phyloP scores from a whole-genome alignment of 1,140 invertebrate species.

The Adoxophyes honmai region DNA sequence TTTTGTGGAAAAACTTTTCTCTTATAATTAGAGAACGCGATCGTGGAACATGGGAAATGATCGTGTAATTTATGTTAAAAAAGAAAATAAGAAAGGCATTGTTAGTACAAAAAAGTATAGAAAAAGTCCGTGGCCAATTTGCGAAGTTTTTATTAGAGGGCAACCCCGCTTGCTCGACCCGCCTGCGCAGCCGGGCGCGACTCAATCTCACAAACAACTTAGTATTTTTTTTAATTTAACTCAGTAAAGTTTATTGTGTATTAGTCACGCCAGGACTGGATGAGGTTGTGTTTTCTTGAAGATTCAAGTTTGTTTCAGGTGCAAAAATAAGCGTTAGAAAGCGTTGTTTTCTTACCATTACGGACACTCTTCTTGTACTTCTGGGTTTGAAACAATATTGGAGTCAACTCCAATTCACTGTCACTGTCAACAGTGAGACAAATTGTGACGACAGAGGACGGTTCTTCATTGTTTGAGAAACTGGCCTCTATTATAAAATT shows the following conservation, averaged over 20 bases:
- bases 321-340: too few relatives aligned
- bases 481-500: too few relatives aligned
- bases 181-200: slow-evolving; percentile 4
- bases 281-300: not conserved
- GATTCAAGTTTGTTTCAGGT: too few relatives aligned
- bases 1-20: too few relatives aligned
- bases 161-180: slow-evolving; percentile 11
- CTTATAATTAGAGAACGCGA: not conserved
- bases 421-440: too few relatives aligned
- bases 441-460: too few relatives aligned
- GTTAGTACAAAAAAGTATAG: slow-evolving; percentile 7
- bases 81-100: slow-evolving; percentile 12
- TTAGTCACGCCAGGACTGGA: slow-evolving; percentile 2
- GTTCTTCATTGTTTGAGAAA: too few relatives aligned
- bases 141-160: slow-evolving; percentile 13
- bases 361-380: too few relatives aligned
- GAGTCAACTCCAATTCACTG: too few relatives aligned
- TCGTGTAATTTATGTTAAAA: slow-evolving; percentile 12
- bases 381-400: too few relatives aligned
- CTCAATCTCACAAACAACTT: slow-evolving; percentile 7
- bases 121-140: slow-evolving; percentile 10
- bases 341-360: too few relatives aligned
- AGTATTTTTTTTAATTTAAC: not conserved
- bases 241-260: slow-evolving; percentile 5
- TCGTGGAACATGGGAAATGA: slow-evolving; percentile 6